phyloP scores from a whole-genome alignment of 1,140 invertebrate genomes.

The Conus betulinus region DNA sequence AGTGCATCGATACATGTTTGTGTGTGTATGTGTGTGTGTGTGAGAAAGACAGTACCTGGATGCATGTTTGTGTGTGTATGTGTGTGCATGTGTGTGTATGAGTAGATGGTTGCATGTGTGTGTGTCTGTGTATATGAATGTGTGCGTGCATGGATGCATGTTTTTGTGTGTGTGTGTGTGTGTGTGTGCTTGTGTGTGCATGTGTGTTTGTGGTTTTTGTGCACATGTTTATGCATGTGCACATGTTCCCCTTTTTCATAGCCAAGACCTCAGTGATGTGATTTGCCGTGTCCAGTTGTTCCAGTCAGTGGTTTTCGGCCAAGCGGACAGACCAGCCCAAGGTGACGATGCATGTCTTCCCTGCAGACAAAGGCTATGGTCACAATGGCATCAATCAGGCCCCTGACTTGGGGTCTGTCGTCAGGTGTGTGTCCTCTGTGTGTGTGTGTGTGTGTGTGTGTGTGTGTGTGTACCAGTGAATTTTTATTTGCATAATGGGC shows the following conservation, averaged over 20 bases:
- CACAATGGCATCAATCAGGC: conserved; percentile 24
- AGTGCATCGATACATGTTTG: neutral
- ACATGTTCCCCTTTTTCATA: too few relatives aligned
- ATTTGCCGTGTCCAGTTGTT: neutral
- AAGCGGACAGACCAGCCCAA: neutral
- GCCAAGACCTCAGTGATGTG: neutral
- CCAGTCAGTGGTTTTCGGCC: neutral
- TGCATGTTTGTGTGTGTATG: neutral
- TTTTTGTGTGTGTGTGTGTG: neutral
- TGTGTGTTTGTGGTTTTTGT: neutral
- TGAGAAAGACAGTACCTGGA: too few relatives aligned
- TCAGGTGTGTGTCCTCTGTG: neutral
- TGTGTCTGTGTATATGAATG: neutral
- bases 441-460: neutral
- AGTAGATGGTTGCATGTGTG: too few relatives aligned
- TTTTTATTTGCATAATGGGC: too few relatives aligned
- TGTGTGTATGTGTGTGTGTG: neutral
- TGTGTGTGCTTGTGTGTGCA: neutral
- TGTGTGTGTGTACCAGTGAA: too few relatives aligned
- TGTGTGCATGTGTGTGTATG: neutral
- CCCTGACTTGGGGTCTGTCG: conserved; percentile 11
- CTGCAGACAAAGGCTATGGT: conserved; percentile 29
- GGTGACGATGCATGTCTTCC: conserved; percentile 19
- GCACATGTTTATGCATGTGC: neutral
- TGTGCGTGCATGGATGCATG: neutral